Evolutionary conservation across 37 sponge, comb jelly and placozoan species (phyloP).

Genomic region (Eunapius fragilis): DNA sequence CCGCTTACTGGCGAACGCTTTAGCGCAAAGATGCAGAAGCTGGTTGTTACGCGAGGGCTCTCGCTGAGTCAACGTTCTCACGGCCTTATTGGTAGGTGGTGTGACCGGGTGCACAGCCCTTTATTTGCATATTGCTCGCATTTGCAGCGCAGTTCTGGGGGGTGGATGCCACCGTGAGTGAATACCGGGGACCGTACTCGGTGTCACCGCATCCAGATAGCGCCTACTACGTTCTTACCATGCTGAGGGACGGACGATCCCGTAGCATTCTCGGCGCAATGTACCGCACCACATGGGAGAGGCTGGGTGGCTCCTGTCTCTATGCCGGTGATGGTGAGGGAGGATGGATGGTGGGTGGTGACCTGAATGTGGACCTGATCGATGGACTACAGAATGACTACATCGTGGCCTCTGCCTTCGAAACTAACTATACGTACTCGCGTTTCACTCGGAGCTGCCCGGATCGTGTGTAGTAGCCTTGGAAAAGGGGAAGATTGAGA

Average conservation of each 20-base stretch:
- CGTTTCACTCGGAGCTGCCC: background rate
- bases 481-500: background rate
- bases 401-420: background rate
- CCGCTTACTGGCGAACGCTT: background rate
- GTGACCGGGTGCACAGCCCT: background rate
- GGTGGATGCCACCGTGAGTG: background rate
- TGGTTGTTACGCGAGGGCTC: slow-evolving; percentile 21
- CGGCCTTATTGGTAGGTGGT: slow-evolving; percentile 29
- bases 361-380: background rate
- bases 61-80: slow-evolving; percentile 25
- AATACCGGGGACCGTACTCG: background rate
- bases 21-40: background rate
- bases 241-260: background rate
- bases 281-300: background rate
- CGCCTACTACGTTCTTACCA: background rate
- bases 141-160: background rate
- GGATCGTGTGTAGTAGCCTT: background rate
- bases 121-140: background rate
- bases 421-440: background rate
- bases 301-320: background rate
- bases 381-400: background rate
- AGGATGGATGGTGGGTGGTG: background rate
- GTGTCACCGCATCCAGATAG: background rate
- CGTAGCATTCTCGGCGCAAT: background rate
- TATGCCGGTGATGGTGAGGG: background rate